A percentile compares a stretch with the other conserved stretches of the same genome.
phyloP scores from a whole-genome alignment of 92 coral and sea anemone species.

The Micromussa lordhowensis region DNA sequence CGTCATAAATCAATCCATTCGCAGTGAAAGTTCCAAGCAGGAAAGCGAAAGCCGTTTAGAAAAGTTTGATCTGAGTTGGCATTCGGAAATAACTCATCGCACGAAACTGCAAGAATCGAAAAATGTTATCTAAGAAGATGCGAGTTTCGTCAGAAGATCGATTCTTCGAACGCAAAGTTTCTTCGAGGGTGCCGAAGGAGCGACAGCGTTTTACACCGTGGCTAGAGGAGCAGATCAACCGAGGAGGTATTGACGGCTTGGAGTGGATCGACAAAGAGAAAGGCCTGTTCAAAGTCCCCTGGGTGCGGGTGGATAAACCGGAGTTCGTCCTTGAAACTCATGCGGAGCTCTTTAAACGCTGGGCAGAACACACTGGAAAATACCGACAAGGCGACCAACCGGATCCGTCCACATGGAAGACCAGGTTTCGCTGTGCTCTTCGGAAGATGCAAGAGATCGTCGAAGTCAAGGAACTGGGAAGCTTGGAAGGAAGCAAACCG shows the following conservation, averaged over 20 bases:
- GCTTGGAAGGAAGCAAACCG: constrained; percentile 34
- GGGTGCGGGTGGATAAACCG: constrained; percentile 56
- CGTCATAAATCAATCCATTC: not conserved
- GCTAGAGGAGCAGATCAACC: constrained; percentile 28
- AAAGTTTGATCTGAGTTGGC: constrained; percentile 20
- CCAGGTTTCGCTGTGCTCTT: constrained; percentile 59
- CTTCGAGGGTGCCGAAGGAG: constrained; percentile 12
- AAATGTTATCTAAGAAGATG: constrained; percentile 43
- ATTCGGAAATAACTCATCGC: constrained; percentile 36
- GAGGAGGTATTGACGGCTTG: constrained; percentile 35
- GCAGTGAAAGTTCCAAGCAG: not conserved
- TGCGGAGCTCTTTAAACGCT: constrained; percentile 51
- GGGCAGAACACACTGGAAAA: constrained; percentile 40
- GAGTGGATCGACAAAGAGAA: constrained; percentile 29
- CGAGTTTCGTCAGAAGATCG: constrained; percentile 46
- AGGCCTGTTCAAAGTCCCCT: constrained; percentile 19
- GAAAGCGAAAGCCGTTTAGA: constrained; percentile 40
- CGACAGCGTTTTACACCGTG: constrained; percentile 21
- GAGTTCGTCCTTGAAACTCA: constrained; percentile 35
- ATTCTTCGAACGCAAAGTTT: constrained; percentile 16
- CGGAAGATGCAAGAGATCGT: constrained; percentile 50
- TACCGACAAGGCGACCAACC: constrained; percentile 41
- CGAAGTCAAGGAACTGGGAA: constrained; percentile 28
- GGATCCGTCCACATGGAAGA: constrained; percentile 56
- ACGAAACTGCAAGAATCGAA: constrained; percentile 55